phyloP scores from a whole-genome alignment of 2,888 invertebrate species.

The Drosophila acutilabella region DNA sequence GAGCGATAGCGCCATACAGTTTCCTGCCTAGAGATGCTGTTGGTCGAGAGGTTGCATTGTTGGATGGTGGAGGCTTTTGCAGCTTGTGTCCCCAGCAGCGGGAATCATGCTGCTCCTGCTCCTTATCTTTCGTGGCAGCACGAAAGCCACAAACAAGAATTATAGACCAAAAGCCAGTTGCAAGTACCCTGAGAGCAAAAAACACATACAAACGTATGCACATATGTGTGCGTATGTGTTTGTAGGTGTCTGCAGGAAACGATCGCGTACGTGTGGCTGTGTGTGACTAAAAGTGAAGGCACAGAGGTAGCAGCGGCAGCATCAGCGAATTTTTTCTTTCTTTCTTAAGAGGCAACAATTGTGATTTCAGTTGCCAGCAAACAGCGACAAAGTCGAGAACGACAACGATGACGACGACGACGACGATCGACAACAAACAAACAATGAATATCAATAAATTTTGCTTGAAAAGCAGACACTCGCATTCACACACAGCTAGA shows the following conservation, averaged over 20 bases:
- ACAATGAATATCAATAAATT: conserved; percentile 72
- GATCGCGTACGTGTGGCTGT: conserved; percentile 44
- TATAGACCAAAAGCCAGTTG: conserved; percentile 79
- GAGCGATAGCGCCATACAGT: conserved; percentile 71
- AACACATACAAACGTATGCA: conserved; percentile 4
- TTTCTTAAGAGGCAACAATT: conserved; percentile 56
- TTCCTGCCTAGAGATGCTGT: conserved; percentile 66
- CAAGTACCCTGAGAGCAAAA: conserved; percentile 47
- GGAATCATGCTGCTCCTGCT: conserved; percentile 55
- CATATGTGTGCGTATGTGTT: conserved; percentile 1
- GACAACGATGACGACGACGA: conserved; percentile 54
- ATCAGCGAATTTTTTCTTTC: conserved; percentile 51
- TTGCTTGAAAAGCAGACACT: conserved; percentile 58
- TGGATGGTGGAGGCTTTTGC: conserved; percentile 21
- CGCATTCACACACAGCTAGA: conserved; percentile 21
- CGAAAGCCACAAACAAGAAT: conserved; percentile 78
- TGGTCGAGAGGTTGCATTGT: conserved; percentile 1
- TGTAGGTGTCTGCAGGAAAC: conserved; percentile 53
- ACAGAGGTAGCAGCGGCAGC: conserved; percentile 34
- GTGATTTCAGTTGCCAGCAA: conserved; percentile 63
- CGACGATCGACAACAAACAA: conserved; percentile 67
- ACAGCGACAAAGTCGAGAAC: conserved; percentile 53
- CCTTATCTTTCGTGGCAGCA: conserved; percentile 69
- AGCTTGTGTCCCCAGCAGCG: conserved; percentile 40
- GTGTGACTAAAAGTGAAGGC: conserved; percentile 66